A percentile compares a stretch with the other conserved stretches of the same genome.
phyloP scores from a whole-genome alignment of 2,888 invertebrate species.

The Petrolisthes cinctipes region DNA sequence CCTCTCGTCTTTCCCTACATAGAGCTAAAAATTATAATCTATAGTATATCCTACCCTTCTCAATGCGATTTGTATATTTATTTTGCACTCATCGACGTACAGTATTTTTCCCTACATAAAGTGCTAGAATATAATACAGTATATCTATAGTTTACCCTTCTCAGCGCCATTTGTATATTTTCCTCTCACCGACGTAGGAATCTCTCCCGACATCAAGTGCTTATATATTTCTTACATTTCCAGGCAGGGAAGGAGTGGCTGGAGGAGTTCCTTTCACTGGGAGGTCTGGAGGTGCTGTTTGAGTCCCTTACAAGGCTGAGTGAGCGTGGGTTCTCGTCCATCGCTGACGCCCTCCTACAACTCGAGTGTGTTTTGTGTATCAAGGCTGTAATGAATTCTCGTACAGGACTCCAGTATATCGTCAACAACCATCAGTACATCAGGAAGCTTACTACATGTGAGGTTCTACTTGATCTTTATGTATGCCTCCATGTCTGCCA shows the following conservation, averaged over 20 bases:
- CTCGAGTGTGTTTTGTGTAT: constrained; percentile 71
- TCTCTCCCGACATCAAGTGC: not conserved
- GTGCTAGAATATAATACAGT: not conserved
- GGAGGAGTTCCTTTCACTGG: constrained; percentile 70
- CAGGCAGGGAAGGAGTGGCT: constrained; percentile 69
- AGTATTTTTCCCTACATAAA: not conserved
- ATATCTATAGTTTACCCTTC: not conserved
- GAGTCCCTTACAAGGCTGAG: constrained; percentile 70
- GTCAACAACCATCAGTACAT: constrained; percentile 69
- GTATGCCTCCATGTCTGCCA: not conserved
- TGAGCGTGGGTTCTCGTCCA: constrained; percentile 66
- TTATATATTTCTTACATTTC: not conserved
- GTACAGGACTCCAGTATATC: constrained; percentile 70
- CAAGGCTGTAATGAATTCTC: constrained; percentile 71
- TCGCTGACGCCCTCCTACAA: constrained; percentile 71
- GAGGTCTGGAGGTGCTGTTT: constrained; percentile 71
- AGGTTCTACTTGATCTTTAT: constrained; percentile 50
- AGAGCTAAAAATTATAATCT: too few relatives aligned
- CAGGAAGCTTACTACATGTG: constrained; percentile 70
- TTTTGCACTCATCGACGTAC: not conserved
- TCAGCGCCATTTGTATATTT: not conserved
- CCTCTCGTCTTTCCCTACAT: too few relatives aligned
- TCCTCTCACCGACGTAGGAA: too few relatives aligned
- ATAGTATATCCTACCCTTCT: too few relatives aligned
- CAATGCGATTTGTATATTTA: not conserved